Percentiles rank a stretch among this genome's conserved stretches.
Conservation (phyloP, 2,113 vertebrate genomes). For the Danionella cerebrum region DNA sequence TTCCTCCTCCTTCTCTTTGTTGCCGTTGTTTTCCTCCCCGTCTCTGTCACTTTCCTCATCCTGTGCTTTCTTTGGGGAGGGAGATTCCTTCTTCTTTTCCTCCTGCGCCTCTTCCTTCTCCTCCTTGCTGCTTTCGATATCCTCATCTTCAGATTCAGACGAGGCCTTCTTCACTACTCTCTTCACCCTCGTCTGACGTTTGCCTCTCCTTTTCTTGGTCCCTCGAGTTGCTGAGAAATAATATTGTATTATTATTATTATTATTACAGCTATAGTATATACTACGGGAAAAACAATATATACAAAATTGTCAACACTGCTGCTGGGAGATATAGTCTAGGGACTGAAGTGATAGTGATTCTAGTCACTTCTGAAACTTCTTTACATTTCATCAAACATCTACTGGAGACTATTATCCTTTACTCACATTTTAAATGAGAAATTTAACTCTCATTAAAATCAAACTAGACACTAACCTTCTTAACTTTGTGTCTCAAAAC, state of each 20-base stretch:
- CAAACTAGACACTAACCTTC: too few species aligned
- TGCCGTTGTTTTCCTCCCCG: conserved; percentile 31
- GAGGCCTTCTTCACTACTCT: conserved; percentile 80
- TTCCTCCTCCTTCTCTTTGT: conserved; percentile 48
- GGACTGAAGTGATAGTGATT: too few species aligned
- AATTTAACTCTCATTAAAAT: too few species aligned
- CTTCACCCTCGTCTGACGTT: conserved; percentile 86
- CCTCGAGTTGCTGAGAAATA: conserved; percentile 79
- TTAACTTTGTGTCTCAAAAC: too few species aligned
- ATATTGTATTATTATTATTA: background rate
- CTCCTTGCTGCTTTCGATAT: conserved; percentile 77
- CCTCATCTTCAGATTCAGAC: conserved; percentile 83
- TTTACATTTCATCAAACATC: too few species aligned
- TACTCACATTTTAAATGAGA: too few species aligned
- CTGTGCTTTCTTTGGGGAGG: conserved; percentile 72
- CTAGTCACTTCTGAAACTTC: too few species aligned
- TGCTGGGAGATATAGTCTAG: too few species aligned
- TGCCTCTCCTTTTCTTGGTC: conserved; percentile 93
- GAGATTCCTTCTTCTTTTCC: conserved; percentile 75
- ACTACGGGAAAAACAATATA: too few species aligned
- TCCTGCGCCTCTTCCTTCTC: conserved; percentile 58
- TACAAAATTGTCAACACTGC: too few species aligned
- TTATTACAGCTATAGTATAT: too few species aligned
- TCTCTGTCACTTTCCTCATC: conserved; percentile 53
- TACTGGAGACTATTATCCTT: too few species aligned